A percentile compares a stretch with the other conserved stretches of the same genome.
Evolutionary conservation across 2,888 invertebrate genomes (phyloP).

Genomic region (Argyresthia goedartella): DNA sequence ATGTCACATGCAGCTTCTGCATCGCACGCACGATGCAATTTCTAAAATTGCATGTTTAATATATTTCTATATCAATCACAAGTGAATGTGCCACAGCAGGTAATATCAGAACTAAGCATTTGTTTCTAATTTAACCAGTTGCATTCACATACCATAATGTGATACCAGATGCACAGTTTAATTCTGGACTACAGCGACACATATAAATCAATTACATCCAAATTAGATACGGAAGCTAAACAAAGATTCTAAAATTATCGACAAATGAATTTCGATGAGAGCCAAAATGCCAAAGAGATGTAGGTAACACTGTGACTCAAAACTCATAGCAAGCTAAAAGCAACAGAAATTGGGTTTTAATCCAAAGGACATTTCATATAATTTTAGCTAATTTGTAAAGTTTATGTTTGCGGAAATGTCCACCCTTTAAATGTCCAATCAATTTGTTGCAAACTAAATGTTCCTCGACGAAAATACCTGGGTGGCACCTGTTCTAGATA

Average conservation of each 20-base stretch:
- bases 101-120: no score
- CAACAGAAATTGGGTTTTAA: no score
- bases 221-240: conserved; percentile 38
- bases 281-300: conserved; percentile 22
- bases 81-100: no score
- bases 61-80: no score
- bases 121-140: neutral
- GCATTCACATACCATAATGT: conserved; percentile 14
- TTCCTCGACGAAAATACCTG: neutral
- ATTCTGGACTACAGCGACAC: conserved; percentile 24
- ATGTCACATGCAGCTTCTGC: no score
- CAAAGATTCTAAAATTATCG: conserved; percentile 42
- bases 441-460: neutral
- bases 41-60: no score
- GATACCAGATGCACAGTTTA: conserved; percentile 22
- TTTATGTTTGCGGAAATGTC: conserved; percentile 1
- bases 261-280: conserved; percentile 25
- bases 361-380: no score
- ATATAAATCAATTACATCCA: conserved; percentile 24
- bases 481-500: conserved; percentile 23
- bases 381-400: neutral
- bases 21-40: no score
- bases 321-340: no score
- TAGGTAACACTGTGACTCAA: no score
- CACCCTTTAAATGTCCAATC: neutral